Conservation (phyloP, 2,888 invertebrate species). For the Luperina testacea region DNA sequence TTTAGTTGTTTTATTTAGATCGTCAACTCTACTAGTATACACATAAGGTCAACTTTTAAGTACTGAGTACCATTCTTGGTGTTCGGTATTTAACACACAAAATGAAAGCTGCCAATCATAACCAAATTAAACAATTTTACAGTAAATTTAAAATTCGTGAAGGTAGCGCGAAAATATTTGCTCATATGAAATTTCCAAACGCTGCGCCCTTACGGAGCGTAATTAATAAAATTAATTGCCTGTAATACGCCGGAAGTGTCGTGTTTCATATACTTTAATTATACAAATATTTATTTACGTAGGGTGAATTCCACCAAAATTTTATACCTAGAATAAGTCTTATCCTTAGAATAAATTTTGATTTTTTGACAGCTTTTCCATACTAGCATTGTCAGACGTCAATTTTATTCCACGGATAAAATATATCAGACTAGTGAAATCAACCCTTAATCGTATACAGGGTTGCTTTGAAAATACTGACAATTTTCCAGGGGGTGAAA, state of each 20-base stretch:
- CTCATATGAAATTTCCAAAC: conserved; percentile 16
- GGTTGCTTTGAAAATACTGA: neutral
- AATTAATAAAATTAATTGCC: conserved; percentile 48
- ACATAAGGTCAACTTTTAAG: too few relatives aligned
- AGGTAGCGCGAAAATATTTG: conserved; percentile 6
- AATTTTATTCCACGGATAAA: neutral
- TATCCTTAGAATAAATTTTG: neutral
- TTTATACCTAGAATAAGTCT: neutral
- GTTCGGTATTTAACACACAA: too few relatives aligned
- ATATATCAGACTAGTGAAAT: neutral
- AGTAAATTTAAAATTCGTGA: neutral
- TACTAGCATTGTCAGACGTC: neutral
- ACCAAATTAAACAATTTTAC: conserved; percentile 6
- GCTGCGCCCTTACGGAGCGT: conserved; percentile 30
- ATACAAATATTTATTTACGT: conserved; percentile 10
- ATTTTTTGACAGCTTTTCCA: neutral
- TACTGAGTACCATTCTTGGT: too few relatives aligned
- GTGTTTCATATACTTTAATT: conserved; percentile 17
- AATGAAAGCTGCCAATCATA: neutral
- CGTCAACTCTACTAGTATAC: too few relatives aligned
- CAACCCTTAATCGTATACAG: neutral
- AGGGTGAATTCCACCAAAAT: neutral
- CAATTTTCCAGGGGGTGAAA: neutral
- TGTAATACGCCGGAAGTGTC: conserved; percentile 29
- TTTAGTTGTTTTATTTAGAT: too few relatives aligned